phyloP scores from a whole-genome alignment of 2,888 invertebrate genomes.

The Oligia strigilis region DNA sequence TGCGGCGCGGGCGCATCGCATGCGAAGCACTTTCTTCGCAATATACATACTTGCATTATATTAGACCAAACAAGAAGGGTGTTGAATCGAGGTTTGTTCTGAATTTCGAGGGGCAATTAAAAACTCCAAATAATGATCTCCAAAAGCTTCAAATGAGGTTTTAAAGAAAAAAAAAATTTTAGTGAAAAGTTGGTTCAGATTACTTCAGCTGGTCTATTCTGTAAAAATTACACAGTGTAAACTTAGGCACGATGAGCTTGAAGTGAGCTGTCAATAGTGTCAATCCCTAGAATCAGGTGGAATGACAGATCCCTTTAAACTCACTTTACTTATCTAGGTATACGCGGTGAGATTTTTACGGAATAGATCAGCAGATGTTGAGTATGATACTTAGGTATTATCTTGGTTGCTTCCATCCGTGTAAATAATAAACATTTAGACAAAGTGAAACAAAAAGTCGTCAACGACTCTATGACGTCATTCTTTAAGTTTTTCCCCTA shows the following conservation, averaged over 20 bases:
- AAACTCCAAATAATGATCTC: not conserved
- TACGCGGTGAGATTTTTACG: not conserved
- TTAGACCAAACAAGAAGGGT: not conserved
- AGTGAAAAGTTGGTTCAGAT: not conserved
- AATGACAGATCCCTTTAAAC: not conserved
- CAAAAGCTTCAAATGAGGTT: not conserved
- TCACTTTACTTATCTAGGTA: not conserved
- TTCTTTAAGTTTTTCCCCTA: constrained; percentile 16
- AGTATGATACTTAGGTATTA: not conserved
- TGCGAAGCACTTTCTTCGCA: too few species aligned
- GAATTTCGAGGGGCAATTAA: not conserved
- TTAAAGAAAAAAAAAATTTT: not conserved
- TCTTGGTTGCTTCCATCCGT: not conserved
- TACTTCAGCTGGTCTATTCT: not conserved
- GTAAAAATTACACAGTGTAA: not conserved
- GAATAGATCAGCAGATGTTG: not conserved
- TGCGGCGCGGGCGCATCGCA: too few species aligned
- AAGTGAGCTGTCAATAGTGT: not conserved
- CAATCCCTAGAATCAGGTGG: not conserved
- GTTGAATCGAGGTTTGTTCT: not conserved
- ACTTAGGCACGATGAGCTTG: not conserved
- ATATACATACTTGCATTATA: too few species aligned
- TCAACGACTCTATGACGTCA: constrained; percentile 33
- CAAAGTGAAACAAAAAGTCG: constrained; percentile 15
- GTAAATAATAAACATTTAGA: not conserved